Evolutionary conservation across 2,797 vertebrate genomes (phyloP).

Genomic region (Anniella stebbinsi): DNA sequence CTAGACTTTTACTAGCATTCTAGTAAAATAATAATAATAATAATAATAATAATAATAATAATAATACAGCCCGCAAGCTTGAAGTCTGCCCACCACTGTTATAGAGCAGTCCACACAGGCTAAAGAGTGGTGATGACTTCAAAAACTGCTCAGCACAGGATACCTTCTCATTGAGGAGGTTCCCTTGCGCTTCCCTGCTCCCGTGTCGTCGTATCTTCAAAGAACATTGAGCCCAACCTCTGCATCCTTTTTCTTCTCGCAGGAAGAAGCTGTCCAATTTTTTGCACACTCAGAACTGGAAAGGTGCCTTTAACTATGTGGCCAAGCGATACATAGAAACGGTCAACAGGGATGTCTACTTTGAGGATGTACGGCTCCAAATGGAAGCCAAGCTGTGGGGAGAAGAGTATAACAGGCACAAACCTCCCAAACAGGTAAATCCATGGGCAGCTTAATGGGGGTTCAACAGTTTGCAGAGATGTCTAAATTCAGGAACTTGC

Average conservation of each 20-base stretch:
- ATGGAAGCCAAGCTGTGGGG: constrained; percentile 99
- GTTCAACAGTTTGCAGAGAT: not conserved
- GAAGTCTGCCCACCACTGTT: not conserved
- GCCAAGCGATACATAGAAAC: constrained; percentile 92
- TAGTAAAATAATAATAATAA: not conserved
- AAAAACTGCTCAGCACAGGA: not conserved
- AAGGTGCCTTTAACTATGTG: constrained; percentile 94
- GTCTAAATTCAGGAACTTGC: not conserved
- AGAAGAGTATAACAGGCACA: constrained; percentile 95
- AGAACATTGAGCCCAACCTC: constrained; percentile 7
- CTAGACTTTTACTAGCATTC: not conserved
- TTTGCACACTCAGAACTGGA: constrained; percentile 95
- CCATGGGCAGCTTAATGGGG: not conserved
- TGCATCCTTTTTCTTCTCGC: constrained; percentile 21
- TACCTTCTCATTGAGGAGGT: not conserved
- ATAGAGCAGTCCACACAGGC: not conserved
- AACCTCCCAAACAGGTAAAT: constrained; percentile 94
- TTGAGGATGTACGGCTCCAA: constrained; percentile 95
- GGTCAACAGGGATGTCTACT: constrained; percentile 91
- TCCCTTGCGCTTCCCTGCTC: not conserved
- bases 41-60: no score
- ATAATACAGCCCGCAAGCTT: not conserved
- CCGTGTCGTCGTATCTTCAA: not conserved
- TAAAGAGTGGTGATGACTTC: not conserved
- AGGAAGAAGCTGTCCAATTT: constrained; percentile 99